These are phyloP conservation scores for Sebastolobus alascanus DNA, from an alignment of 2,797 vertebrate genomes.

Conservation along the genomic window DNA sequence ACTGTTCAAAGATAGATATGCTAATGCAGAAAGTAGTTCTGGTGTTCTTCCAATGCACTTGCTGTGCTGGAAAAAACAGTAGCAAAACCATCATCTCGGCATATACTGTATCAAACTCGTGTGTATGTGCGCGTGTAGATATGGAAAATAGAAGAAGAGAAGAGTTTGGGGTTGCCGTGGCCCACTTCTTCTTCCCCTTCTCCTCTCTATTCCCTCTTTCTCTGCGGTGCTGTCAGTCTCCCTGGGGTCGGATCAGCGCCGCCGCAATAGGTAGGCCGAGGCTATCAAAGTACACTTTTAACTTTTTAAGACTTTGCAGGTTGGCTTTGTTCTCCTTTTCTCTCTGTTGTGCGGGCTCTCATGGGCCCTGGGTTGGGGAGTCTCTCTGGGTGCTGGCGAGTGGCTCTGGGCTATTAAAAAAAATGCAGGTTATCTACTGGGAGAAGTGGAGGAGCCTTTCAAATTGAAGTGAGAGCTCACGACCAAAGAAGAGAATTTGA, in stretches of 20 bases:
- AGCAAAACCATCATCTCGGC: conserved; percentile 68
- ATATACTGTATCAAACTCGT: conserved; percentile 55
- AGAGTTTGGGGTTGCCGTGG: conserved; percentile 82
- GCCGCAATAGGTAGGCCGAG: conserved; percentile 84
- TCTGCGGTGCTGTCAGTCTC: conserved; percentile 80
- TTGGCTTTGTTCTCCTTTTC: conserved; percentile 85
- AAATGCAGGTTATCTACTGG: conserved; percentile 82
- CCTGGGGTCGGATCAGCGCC: conserved; percentile 82
- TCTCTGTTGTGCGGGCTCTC: conserved; percentile 82
- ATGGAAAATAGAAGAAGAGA: conserved; percentile 74
- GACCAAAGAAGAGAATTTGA: conserved; percentile 73
- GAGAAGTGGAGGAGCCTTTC: conserved; percentile 80
- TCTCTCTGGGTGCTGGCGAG: conserved; percentile 81
- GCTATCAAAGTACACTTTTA: conserved; percentile 88
- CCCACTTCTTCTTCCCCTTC: conserved; percentile 81
- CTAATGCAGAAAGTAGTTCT: conserved; percentile 66
- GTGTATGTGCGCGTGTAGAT: conserved; percentile 47
- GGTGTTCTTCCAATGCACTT: conserved; percentile 51
- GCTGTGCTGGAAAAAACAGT: conserved; percentile 58
- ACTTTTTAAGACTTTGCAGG: conserved; percentile 88
- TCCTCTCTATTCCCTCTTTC: conserved; percentile 74
- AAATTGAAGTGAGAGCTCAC: conserved; percentile 82
- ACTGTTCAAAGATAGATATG: conserved; percentile 72
- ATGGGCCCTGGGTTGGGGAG: conserved; percentile 80
- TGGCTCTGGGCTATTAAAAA: conserved; percentile 85